A percentile compares a stretch with the other conserved stretches of the same genome.
phyloP scores from a whole-genome alignment of 2,797 vertebrate genomes.

The Dicrostonyx torquatus region DNA sequence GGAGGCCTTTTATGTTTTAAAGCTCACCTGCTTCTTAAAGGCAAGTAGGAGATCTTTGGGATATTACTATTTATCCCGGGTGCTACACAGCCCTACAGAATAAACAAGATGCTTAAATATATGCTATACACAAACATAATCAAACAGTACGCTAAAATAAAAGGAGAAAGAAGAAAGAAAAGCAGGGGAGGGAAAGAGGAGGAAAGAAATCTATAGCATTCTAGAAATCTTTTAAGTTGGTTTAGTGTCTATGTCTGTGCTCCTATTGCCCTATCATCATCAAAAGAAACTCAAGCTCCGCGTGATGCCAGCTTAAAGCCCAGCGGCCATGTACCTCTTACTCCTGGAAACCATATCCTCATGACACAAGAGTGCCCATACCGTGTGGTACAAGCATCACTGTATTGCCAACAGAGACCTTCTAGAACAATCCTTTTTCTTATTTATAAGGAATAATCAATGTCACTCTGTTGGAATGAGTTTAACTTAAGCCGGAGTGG shows the following conservation, averaged over 20 bases:
- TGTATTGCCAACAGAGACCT: background rate
- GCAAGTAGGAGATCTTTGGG: background rate
- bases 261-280: background rate
- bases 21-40: background rate
- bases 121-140: constrained; percentile 18
- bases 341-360: background rate
- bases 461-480: background rate
- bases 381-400: background rate
- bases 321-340: background rate
- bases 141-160: background rate
- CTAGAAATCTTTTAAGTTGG: background rate
- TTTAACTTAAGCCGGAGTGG: background rate
- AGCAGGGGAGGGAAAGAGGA: accelerated
- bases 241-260: background rate
- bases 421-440: background rate
- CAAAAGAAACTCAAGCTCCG: background rate
- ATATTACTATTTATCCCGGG: background rate
- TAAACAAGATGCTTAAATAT: constrained; percentile 48
- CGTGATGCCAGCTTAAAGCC: background rate
- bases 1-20: constrained; percentile 1
- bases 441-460: background rate
- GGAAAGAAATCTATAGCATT: background rate
- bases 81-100: background rate
- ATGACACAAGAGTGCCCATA: background rate
- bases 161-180: background rate